A percentile compares a stretch with the other conserved stretches of the same genome.
Evolutionary conservation across 2,888 invertebrate species (phyloP).

Genomic region (Eubasilissa splendida): DNA sequence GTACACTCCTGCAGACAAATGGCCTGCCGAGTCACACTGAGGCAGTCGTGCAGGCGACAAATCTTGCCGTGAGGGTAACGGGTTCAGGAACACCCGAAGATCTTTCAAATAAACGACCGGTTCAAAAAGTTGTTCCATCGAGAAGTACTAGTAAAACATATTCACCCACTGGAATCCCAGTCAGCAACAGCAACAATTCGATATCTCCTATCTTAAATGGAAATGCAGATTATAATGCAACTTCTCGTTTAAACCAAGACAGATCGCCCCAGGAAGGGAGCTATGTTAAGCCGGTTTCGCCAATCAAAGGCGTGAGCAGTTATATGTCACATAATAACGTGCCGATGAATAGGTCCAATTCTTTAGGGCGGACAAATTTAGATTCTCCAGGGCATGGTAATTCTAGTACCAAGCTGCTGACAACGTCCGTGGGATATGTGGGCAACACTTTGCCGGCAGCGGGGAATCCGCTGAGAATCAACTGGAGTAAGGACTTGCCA

Average conservation of each 20-base stretch:
- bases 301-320: constrained; percentile 75
- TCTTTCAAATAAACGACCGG: constrained; percentile 74
- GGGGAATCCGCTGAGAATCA: constrained; percentile 71
- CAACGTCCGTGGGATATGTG: constrained; percentile 74
- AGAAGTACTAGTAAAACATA: constrained; percentile 69
- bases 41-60: not conserved
- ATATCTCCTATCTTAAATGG: constrained; percentile 54
- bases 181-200: constrained; percentile 62
- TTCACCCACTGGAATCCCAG: constrained; percentile 62
- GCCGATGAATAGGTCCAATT: constrained; percentile 59
- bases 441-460: constrained; percentile 72
- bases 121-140: constrained; percentile 87
- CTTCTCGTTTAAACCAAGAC: constrained; percentile 37
- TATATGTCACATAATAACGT: constrained; percentile 75
- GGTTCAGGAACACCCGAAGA: constrained; percentile 38
- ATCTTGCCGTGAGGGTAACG: constrained; percentile 17
- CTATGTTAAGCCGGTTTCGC: constrained; percentile 80
- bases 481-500: constrained; percentile 82
- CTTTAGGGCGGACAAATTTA: constrained; percentile 52
- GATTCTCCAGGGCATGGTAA: constrained; percentile 44
- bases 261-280: constrained; percentile 60
- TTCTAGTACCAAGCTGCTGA: constrained; percentile 69
- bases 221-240: constrained; percentile 50
- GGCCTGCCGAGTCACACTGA: constrained; percentile 31
- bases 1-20: constrained; percentile 61